A percentile compares a stretch with the other conserved stretches of the same genome.
phyloP scores from a whole-genome alignment of 2,888 invertebrate genomes.

The Aphidius colemani region DNA sequence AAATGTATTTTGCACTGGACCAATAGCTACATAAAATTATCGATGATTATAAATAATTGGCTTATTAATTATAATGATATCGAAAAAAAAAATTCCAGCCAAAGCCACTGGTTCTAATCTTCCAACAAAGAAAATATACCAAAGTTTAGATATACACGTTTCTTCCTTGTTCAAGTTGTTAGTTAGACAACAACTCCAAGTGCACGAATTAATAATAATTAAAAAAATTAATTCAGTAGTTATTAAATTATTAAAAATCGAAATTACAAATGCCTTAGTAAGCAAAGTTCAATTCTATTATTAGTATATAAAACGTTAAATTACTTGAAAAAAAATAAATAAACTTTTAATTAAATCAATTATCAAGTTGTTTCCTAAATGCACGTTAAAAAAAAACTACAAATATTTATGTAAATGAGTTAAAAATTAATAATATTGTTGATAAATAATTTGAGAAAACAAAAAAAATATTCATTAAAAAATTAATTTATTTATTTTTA shows the following conservation, averaged over 20 bases:
- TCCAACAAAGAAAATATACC: neutral
- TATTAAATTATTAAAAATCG: neutral
- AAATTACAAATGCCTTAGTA: constrained; percentile 17
- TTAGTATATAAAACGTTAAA: neutral
- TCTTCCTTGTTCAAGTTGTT: neutral
- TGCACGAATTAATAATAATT: no score
- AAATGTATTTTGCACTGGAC: constrained; percentile 19
- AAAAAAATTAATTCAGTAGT: no score
- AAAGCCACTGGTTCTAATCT: neutral
- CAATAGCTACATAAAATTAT: constrained; percentile 11
- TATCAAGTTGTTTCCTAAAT: neutral
- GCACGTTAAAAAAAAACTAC: constrained; percentile 14
- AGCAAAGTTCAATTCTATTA: no score
- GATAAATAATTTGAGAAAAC: constrained; percentile 1
- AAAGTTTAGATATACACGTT: neutral
- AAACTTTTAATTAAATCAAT: constrained; percentile 13
- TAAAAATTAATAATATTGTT: neutral
- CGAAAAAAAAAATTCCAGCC: neutral
- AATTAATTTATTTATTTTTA: constrained; percentile 28
- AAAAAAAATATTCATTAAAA: constrained; percentile 17
- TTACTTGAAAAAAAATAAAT: constrained; percentile 3
- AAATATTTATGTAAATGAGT: constrained; percentile 11
- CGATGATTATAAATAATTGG: neutral
- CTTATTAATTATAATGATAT: neutral
- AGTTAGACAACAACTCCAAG: no score